Evolutionary conservation across 1,140 invertebrate genomes (phyloP).

Genomic region (Drosophila ironensis): DNA sequence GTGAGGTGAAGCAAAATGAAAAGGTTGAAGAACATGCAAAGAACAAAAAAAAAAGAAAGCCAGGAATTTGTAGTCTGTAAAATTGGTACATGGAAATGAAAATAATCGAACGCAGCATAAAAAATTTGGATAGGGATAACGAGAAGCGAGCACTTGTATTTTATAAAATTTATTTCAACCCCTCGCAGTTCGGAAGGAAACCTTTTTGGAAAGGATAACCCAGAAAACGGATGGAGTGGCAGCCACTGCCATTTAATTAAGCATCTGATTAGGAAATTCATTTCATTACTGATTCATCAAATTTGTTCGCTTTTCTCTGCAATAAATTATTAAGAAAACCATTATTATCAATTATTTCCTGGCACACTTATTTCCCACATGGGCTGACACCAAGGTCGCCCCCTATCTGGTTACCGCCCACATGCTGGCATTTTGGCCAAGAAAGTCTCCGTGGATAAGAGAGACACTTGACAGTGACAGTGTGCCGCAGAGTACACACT

Average conservation of each 20-base stretch:
- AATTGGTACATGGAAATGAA: constrained; percentile 4
- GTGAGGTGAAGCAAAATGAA: constrained; percentile 24
- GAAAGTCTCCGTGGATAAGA: constrained; percentile 27
- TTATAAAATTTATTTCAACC: no score
- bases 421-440: background rate
- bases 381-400: constrained; percentile 31
- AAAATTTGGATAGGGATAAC: no score
- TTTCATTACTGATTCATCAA: constrained; percentile 6
- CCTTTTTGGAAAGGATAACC: no score
- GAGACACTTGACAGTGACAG: constrained; percentile 42
- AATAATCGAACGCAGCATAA: background rate
- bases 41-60: constrained; percentile 5
- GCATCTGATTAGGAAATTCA: constrained; percentile 1
- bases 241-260: constrained; percentile 21
- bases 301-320: background rate
- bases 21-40: constrained; percentile 14
- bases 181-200: no score
- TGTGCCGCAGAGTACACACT: constrained; percentile 1
- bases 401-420: background rate
- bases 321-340: constrained; percentile 31
- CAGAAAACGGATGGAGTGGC: no score
- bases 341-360: constrained; percentile 40
- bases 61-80: constrained; percentile 12
- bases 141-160: no score
- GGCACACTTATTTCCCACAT: constrained; percentile 24